Base-by-base conservation (phyloP, 2,888 invertebrate genomes). In the Drosophila yooni region DNA sequence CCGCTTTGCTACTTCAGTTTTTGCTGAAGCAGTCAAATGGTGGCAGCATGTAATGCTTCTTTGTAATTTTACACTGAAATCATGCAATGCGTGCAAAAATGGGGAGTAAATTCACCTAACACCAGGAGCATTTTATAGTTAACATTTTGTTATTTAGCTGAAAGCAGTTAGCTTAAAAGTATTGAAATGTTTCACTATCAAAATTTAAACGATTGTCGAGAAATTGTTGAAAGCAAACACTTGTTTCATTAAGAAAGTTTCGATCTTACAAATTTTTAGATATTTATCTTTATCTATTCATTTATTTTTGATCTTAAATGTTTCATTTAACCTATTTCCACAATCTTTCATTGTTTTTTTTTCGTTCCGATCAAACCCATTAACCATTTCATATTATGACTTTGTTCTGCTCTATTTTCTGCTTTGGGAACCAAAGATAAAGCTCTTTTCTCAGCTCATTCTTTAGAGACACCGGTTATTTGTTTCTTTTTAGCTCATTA, bases 401-500 rank as follows among this genome's bases (percentile, higher is more conserved):
- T 53, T 67, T 29, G 48, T 29, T 31, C 4, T 27, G 52, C 10
- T 66, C 48, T 21, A 46, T 31, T 66, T 66, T n/a, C 1, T 10
- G 11, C 6, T 27, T n/a, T n/a, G 13, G 18, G 34, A 53, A 52
- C 52, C 7, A 21, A 34, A 51, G 51, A 61, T 48, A 2, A 2
- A 21, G 34, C 43, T 38, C 11, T 38, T 27, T 51, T 54, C 25
- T 31, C 18, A 46, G 33, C 52, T 75, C 59, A 76, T 74, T 79
- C 46, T 25, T 25, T 25, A 46, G 43, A 63, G 4, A 2, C 15
- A 38, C 34, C 61, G 36, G 64, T 61, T 29, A 10, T n/a, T 53
- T 56, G 10, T 38, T 18, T 15, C n/a, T 57, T 58, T 21, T 31
- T 21, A 40, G 36, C 52, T 79, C 62, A 76, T 77, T 79, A 68